Base-by-base conservation (phyloP, 2,888 invertebrate genomes). In the Pseudococcus jackbeardsleyi region DNA sequence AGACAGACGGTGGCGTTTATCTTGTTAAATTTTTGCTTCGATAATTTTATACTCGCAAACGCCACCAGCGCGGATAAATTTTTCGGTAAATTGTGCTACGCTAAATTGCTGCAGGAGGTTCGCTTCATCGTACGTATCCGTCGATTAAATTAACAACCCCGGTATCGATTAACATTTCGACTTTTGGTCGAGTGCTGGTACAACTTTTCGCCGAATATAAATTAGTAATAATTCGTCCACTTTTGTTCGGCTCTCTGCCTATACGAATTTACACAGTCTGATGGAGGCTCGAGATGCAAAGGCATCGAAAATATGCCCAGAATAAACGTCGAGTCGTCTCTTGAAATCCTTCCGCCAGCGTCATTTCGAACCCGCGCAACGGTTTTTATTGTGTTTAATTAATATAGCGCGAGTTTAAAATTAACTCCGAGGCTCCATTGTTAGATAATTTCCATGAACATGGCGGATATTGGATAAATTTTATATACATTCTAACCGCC, bases 11-110 rank as follows among this genome's bases (percentile, higher is more conserved):
- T 72, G 68, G 68, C 68, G 68, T 72, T 72, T 72, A 72, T 72
- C 68, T 72, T 72, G 68, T 72, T 72, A 72, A 22, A 72, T 72
- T 72, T 72, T 72, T 72, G 68, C 68, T 72, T 72, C 68, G 33
- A 72, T 72, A 33, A 72, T 72, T 72, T 72, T 59, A 33, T 33
- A 33, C 26, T 19, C 12, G 22, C 22, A 64, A 5, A 72, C 33
- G 68, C 15, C 64, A 15, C 19, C 22, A 64, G 22, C 4, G 12
- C 12, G 22, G 11, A 33, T 9, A 26, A 33, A 72, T 72, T 72
- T 72, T 72, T 33, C 26, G 68, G 68, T 72, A 72, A 72, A 72
- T 72, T 72, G 68, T 33, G 33, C 26, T 15, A 33, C 33, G 3
- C 26, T 33, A 33, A 33, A 33, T 33, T 3, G 26, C 26, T 33